A percentile compares a stretch with the other conserved stretches of the same genome.
Evolutionary conservation across 2,888 invertebrate genomes (phyloP).

Genomic region (Agonopterix alstromeriana): DNA sequence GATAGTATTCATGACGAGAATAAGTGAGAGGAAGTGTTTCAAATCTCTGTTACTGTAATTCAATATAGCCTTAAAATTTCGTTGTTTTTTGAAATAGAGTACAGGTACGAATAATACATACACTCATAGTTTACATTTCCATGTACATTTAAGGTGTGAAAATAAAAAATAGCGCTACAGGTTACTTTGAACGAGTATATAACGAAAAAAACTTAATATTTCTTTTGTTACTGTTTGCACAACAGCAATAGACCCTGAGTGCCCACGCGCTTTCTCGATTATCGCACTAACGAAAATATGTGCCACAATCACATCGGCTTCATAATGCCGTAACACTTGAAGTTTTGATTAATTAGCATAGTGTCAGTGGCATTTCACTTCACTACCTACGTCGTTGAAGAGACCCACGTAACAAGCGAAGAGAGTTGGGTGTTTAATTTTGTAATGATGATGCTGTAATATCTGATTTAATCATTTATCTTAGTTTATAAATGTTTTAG

Average conservation of each 20-base stretch:
- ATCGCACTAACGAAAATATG: conserved; percentile 28
- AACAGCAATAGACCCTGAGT: conserved; percentile 26
- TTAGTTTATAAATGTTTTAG: background rate
- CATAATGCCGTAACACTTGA: conserved; percentile 28
- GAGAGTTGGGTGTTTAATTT: conserved; percentile 7
- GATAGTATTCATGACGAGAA: too few relatives aligned
- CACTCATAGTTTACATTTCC: too few relatives aligned
- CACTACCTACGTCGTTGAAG: conserved; percentile 25
- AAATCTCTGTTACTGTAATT: too few relatives aligned
- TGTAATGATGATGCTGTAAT: conserved; percentile 4
- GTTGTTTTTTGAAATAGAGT: too few relatives aligned
- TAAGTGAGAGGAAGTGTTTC: too few relatives aligned
- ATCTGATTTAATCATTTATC: conserved; percentile 1
- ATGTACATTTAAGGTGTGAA: too few relatives aligned
- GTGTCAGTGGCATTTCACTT: conserved; percentile 31
- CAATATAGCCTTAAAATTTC: too few relatives aligned
- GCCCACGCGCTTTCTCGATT: conserved; percentile 50
- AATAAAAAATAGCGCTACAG: too few relatives aligned
- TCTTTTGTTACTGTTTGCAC: conserved; percentile 25
- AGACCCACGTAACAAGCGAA: conserved; percentile 13
- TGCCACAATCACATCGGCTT: conserved; percentile 25
- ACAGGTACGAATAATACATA: too few relatives aligned
- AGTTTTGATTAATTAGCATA: conserved; percentile 49
- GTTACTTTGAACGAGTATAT: too few relatives aligned
- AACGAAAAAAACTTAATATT: too few relatives aligned